A percentile compares a stretch with the other conserved stretches of the same genome.
Conservation (phyloP, 2,888 invertebrate species). For the Slavum lentiscoides region DNA sequence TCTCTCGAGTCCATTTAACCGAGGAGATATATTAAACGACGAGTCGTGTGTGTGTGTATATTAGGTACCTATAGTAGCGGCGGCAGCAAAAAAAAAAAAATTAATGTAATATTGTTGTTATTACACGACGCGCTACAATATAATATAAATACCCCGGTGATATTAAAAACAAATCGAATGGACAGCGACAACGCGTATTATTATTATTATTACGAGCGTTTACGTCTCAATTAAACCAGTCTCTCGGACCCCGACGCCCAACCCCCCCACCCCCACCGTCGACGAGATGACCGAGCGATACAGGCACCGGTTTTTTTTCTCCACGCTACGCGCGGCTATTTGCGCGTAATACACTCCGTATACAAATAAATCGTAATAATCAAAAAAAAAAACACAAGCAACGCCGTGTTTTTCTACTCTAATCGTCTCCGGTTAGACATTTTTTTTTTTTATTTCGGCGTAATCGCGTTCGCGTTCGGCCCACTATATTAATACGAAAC, state of each 20-base stretch:
- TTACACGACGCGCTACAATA: neutral
- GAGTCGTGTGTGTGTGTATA: neutral
- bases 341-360: neutral
- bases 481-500: no score
- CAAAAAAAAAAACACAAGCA: neutral
- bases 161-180: constrained; percentile 46
- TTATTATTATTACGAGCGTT: constrained; percentile 27
- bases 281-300: neutral
- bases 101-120: neutral
- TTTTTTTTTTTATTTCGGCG: constrained; percentile 8
- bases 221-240: constrained; percentile 47
- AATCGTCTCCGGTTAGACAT: neutral
- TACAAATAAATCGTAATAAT: neutral
- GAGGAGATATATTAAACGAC: constrained; percentile 6
- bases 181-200: constrained; percentile 3
- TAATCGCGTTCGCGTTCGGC: neutral
- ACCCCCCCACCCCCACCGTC: neutral
- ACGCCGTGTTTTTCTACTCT: neutral
- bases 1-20: constrained; percentile 6
- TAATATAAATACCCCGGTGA: neutral
- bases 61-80: no score
- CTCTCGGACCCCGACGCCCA: no score
- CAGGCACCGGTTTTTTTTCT: neutral
- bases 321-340: neutral
- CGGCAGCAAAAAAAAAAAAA: neutral